Percentiles rank a stretch among this genome's conserved stretches.
Conservation (phyloP, 2,888 invertebrate genomes). For the Carabus problematicus region DNA sequence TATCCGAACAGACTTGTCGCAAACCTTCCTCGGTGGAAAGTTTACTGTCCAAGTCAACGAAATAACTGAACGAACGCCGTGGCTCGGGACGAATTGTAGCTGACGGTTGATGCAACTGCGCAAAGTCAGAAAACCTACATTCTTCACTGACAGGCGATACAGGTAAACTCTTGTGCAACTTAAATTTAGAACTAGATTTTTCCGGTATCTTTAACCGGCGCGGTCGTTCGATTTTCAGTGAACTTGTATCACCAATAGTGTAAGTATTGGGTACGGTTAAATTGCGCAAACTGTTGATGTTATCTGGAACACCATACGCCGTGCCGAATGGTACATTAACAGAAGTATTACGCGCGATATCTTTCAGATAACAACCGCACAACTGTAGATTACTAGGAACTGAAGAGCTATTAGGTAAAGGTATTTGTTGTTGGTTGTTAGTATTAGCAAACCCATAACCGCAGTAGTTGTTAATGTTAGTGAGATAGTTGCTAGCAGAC, state of each 20-base stretch:
- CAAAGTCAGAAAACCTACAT: conserved; percentile 57
- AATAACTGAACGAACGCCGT: conserved; percentile 71
- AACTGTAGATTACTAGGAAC: conserved; percentile 56
- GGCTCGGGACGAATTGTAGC: conserved; percentile 50
- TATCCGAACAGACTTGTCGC: conserved; percentile 57
- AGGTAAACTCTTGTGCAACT: conserved; percentile 74
- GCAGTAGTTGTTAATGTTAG: conserved; percentile 35
- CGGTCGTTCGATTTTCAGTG: conserved; percentile 50
- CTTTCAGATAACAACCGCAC: conserved; percentile 58
- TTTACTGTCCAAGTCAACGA: conserved; percentile 67
- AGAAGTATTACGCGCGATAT: conserved; percentile 54
- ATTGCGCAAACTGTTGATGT: conserved; percentile 36
- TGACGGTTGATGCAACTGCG: conserved; percentile 45
- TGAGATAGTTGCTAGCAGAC: conserved; percentile 38
- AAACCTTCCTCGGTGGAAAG: conserved; percentile 54
- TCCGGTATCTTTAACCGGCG: conserved; percentile 56
- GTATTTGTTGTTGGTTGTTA: conserved; percentile 42
- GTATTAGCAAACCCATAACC: conserved; percentile 15
- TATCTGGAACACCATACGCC: background rate
- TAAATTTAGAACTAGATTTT: conserved; percentile 55
- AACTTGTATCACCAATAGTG: conserved; percentile 2
- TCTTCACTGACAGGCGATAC: conserved; percentile 85
- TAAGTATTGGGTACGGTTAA: conserved; percentile 27
- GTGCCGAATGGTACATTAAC: conserved; percentile 44
- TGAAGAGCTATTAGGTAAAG: conserved; percentile 49